Evolutionary conservation across 2,113 vertebrate species (phyloP).

Genomic region (Grammomys dolichurus): DNA sequence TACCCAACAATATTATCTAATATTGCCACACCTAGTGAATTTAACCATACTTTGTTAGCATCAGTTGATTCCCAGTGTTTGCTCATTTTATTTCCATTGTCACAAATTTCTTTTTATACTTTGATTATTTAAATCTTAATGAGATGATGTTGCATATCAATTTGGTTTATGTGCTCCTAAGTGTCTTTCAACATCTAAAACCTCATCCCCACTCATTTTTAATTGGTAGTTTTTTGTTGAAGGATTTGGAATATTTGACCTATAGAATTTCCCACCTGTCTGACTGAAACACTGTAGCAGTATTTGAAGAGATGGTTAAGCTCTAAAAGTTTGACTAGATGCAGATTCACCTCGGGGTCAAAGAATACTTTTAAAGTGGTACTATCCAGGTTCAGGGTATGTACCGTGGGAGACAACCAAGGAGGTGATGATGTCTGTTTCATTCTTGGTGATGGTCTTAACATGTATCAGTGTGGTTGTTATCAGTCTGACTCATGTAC

Average conservation of each 20-base stretch:
- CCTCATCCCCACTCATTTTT: not conserved
- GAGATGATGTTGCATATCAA: slow-evolving; percentile 6
- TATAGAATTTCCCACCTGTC: slow-evolving; percentile 19
- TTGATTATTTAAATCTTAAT: slow-evolving; percentile 50
- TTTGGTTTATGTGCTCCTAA: slow-evolving; percentile 2
- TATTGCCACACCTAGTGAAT: slow-evolving; percentile 4
- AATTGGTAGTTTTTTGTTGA: slow-evolving; percentile 52
- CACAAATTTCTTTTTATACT: slow-evolving; percentile 35
- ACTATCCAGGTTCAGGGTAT: not conserved
- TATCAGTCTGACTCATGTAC: not conserved
- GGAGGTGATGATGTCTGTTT: not conserved
- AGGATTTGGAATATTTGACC: slow-evolving; percentile 15
- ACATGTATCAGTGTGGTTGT: not conserved
- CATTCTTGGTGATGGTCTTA: not conserved
- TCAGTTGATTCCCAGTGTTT: not conserved
- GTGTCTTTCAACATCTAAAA: slow-evolving; percentile 17
- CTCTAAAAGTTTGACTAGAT: slow-evolving; percentile 34
- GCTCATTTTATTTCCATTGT: slow-evolving; percentile 6
- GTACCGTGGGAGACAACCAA: not conserved
- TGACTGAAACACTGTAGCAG: not conserved
- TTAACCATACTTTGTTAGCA: slow-evolving; percentile 9
- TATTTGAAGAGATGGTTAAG: not conserved
- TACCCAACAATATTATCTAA: slow-evolving; percentile 25
- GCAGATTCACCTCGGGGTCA: not conserved
- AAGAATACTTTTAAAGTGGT: not conserved